Percentiles rank a stretch among this genome's conserved stretches.
phyloP scores from a whole-genome alignment of 2,797 vertebrate species.

The Vespertilio murinus region DNA sequence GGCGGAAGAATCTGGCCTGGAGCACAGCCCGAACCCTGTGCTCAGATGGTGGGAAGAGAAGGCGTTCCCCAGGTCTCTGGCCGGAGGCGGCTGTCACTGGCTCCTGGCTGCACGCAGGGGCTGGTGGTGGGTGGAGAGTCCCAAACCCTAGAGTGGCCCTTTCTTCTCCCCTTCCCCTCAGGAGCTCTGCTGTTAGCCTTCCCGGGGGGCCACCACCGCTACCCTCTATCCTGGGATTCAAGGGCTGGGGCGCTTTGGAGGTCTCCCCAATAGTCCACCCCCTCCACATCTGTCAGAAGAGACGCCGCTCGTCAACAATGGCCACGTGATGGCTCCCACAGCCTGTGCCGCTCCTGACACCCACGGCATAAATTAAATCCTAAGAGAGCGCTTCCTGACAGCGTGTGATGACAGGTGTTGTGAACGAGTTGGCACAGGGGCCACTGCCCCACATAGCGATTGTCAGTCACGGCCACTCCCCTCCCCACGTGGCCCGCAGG shows the following conservation, averaged over 20 bases:
- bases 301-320: constrained; percentile 65
- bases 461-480: constrained; percentile 83
- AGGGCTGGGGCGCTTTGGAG: background rate
- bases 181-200: background rate
- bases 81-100: constrained; percentile 29
- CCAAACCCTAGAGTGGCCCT: background rate
- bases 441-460: constrained; percentile 76
- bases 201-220: constrained; percentile 40
- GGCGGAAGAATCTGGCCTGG: constrained; percentile 67
- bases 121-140: background rate
- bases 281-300: constrained; percentile 78
- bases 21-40: background rate
- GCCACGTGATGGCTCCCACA: constrained; percentile 67
- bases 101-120: background rate
- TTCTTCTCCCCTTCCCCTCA: background rate
- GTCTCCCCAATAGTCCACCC: constrained; percentile 38
- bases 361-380: constrained; percentile 84
- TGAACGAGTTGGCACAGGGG: constrained; percentile 80
- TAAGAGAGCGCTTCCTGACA: constrained; percentile 77
- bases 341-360: constrained; percentile 75
- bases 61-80: constrained; percentile 14
- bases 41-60: constrained; percentile 2
- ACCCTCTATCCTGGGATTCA: background rate
- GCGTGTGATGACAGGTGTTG: constrained; percentile 86
- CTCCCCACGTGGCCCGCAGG: background rate